These are phyloP conservation scores for Clarias fuscus DNA, from an alignment of 2,797 vertebrate genomes.

Conservation along the genomic window DNA sequence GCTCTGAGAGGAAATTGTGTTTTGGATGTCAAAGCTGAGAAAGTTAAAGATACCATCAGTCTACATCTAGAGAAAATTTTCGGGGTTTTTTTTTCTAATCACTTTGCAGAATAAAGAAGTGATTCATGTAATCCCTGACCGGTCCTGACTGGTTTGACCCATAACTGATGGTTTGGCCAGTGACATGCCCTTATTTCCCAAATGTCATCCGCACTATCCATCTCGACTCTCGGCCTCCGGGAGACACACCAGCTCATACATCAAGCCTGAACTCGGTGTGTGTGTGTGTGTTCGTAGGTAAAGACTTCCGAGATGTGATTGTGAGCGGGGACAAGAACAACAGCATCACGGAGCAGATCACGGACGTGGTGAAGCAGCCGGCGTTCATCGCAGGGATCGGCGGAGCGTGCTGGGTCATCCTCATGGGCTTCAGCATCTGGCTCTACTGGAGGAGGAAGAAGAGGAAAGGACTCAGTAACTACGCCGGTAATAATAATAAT, in stretches of 20 bases:
- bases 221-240: conserved; percentile 57
- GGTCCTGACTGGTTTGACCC: conserved; percentile 75
- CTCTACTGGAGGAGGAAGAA: conserved; percentile 99
- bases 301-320: conserved; percentile 90
- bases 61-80: not conserved
- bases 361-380: conserved; percentile 98
- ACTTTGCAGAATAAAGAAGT: conserved; percentile 53
- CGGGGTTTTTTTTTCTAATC: not conserved
- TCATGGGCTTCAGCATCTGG: conserved; percentile 99
- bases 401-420: conserved; percentile 98
- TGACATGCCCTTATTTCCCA: conserved; percentile 78
- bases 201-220: conserved; percentile 76
- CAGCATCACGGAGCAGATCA: conserved; percentile 99
- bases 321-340: conserved; percentile 93
- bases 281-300: conserved; percentile 73
- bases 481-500: conserved; percentile 83
- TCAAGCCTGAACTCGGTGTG: conserved; percentile 51
- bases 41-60: conserved; percentile 28
- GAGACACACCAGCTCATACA: conserved; percentile 59
- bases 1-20: not conserved
- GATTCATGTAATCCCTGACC: conserved; percentile 70
- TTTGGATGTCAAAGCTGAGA: not conserved
- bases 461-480: conserved; percentile 99
- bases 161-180: conserved; percentile 76
- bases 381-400: conserved; percentile 98